Evolutionary conservation across 2,113 vertebrate species (phyloP).

Genomic region (Miniopterus natalensis): DNA sequence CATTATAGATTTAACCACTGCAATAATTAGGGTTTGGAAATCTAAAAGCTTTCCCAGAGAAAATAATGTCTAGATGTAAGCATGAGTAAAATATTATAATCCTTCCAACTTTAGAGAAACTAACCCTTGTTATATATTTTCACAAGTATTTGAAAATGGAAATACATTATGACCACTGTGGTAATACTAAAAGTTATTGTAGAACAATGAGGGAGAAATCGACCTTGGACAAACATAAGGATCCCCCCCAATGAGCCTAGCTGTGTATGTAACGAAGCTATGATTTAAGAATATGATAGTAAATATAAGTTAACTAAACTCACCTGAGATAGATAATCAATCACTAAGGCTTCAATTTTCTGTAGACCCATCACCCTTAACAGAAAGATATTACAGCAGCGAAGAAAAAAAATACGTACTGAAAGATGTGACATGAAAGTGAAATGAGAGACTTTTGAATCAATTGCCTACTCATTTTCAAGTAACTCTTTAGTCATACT

Average conservation of each 20-base stretch:
- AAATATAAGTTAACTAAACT: background rate
- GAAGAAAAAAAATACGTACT: background rate
- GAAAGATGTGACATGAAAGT: conserved; percentile 20
- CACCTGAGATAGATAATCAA: background rate
- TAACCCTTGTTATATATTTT: conserved; percentile 24
- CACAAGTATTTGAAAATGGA: conserved; percentile 58
- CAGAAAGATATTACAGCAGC: conserved; percentile 34
- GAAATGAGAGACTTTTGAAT: conserved; percentile 42
- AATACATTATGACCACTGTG: background rate
- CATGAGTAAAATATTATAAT: conserved; percentile 25
- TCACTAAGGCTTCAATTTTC: conserved; percentile 18
- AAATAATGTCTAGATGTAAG: conserved; percentile 36
- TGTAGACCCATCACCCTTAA: background rate
- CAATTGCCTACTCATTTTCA: conserved; percentile 59
- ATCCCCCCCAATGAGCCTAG: background rate
- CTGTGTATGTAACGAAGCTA: background rate
- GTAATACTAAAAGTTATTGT: conserved; percentile 46
- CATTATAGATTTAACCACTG: background rate
- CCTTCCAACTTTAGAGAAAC: conserved; percentile 51
- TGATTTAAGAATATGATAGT: background rate
- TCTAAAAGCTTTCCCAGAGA: conserved; percentile 13
- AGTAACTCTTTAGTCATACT: conserved; percentile 33
- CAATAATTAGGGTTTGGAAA: conserved; percentile 1
- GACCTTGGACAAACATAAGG: background rate
- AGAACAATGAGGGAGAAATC: background rate